A percentile compares a stretch with the other conserved stretches of the same genome.
Conservation (phyloP, 2,113 vertebrate genomes). For the Corythaeola cristata region DNA sequence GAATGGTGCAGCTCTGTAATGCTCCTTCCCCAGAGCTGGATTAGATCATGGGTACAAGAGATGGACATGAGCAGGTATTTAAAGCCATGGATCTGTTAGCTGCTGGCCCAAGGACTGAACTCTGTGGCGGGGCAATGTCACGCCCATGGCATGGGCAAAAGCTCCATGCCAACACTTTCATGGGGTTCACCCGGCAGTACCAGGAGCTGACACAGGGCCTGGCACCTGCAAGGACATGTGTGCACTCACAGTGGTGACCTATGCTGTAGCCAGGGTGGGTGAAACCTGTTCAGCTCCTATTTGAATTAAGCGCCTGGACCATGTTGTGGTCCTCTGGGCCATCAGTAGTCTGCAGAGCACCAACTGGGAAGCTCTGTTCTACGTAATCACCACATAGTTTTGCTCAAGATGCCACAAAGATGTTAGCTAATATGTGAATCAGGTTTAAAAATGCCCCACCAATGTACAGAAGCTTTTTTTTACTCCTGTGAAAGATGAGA, state of each 20-base stretch:
- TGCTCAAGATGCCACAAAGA: neutral
- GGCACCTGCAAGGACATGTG: neutral
- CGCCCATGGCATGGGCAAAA: neutral
- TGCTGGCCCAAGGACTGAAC: neutral
- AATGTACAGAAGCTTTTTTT: neutral
- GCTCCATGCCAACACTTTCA: neutral
- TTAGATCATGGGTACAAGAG: neutral
- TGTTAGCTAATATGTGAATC: neutral
- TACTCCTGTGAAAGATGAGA: fast-evolving
- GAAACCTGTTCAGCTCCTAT: neutral
- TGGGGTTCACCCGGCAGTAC: neutral
- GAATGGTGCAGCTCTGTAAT: neutral
- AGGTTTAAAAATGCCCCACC: neutral
- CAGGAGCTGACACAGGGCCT: neutral
- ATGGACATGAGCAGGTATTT: neutral
- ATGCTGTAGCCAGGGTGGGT: neutral
- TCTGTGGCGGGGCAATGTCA: neutral
- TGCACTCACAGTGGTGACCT: neutral
- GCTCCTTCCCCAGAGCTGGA: neutral
- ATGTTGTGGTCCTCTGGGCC: neutral
- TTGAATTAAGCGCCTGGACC: neutral
- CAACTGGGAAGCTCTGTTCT: neutral
- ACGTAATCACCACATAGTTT: fast-evolving
- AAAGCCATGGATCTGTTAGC: neutral
- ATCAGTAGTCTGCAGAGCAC: neutral